Evolutionary conservation across 2,888 invertebrate genomes (phyloP).

Genomic region (Branchipolynoe longqiensis): DNA sequence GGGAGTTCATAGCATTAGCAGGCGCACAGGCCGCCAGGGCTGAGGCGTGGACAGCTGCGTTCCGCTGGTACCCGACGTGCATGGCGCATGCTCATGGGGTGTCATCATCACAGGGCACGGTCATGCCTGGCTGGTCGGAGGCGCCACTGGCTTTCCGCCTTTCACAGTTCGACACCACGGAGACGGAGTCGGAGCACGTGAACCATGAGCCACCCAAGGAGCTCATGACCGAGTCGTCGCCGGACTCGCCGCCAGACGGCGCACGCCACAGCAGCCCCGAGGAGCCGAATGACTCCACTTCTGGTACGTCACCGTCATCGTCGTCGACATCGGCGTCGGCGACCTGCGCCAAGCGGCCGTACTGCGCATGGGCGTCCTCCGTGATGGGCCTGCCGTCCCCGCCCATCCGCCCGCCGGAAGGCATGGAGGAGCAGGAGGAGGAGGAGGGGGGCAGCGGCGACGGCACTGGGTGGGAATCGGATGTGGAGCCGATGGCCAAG

Average conservation of each 20-base stretch:
- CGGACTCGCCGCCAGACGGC: neutral
- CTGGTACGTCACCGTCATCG: slow-evolving; percentile 6
- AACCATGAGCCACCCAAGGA: too few species aligned
- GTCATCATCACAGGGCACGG: neutral
- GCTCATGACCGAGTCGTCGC: neutral
- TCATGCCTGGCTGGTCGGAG: slow-evolving; percentile 41
- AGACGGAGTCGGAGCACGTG: neutral
- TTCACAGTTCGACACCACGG: neutral
- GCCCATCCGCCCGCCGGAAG: neutral
- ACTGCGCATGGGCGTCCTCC: neutral
- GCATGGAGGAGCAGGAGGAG: too few species aligned
- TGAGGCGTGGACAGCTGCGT: neutral
- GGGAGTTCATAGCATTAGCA: too few species aligned
- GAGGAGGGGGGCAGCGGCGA: too few species aligned
- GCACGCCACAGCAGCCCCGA: neutral
- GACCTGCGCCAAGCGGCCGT: neutral
- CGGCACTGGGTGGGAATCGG: slow-evolving; percentile 7
- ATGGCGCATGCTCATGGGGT: neutral
- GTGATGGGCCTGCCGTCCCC: slow-evolving; percentile 9
- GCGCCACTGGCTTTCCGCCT: neutral
- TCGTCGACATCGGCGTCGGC: slow-evolving; percentile 16
- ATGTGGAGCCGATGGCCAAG: too few species aligned
- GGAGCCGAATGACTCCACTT: neutral
- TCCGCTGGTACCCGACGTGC: neutral
- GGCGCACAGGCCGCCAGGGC: neutral